phyloP scores from a whole-genome alignment of 1,140 invertebrate species.

The Amyelois transitella region DNA sequence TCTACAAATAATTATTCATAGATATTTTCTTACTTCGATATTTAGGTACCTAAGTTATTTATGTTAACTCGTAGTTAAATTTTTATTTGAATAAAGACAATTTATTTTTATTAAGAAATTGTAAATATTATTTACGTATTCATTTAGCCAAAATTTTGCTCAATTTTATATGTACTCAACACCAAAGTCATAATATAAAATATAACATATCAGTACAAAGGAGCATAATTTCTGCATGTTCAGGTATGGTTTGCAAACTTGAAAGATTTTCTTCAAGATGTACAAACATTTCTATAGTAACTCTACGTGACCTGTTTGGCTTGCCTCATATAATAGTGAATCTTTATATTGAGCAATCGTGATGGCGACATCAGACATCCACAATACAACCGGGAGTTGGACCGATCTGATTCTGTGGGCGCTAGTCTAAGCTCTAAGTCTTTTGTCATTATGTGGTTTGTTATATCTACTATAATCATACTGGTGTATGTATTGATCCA shows the following conservation, averaged over 20 bases:
- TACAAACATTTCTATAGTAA: not conserved
- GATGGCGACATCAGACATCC: slow-evolving; percentile 3
- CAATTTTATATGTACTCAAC: slow-evolving; percentile 70
- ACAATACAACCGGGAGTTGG: not conserved
- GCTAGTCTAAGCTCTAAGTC: slow-evolving; percentile 56
- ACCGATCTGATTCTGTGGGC: slow-evolving; percentile 27
- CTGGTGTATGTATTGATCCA: slow-evolving; percentile 25
- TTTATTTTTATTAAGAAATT: slow-evolving; percentile 50
- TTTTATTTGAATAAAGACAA: slow-evolving; percentile 60
- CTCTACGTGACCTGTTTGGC: not conserved
- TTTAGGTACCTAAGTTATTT: slow-evolving; percentile 28
- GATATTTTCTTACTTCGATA: slow-evolving; percentile 43
- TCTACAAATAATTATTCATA: slow-evolving; percentile 32
- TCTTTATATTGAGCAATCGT: not conserved
- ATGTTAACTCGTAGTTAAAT: slow-evolving; percentile 28
- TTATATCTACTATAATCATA: slow-evolving; percentile 9
- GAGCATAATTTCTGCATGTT: slow-evolving; percentile 44
- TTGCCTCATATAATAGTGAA: not conserved
- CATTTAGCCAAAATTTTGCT: slow-evolving; percentile 72
- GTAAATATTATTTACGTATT: slow-evolving; percentile 61
- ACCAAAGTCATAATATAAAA: slow-evolving; percentile 69
- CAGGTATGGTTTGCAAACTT: not conserved
- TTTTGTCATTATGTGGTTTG: slow-evolving; percentile 28
- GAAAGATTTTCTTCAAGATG: not conserved
- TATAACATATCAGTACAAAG: slow-evolving; percentile 67